phyloP scores from a whole-genome alignment of 2,113 vertebrate genomes.

The Anguilla japonica region DNA sequence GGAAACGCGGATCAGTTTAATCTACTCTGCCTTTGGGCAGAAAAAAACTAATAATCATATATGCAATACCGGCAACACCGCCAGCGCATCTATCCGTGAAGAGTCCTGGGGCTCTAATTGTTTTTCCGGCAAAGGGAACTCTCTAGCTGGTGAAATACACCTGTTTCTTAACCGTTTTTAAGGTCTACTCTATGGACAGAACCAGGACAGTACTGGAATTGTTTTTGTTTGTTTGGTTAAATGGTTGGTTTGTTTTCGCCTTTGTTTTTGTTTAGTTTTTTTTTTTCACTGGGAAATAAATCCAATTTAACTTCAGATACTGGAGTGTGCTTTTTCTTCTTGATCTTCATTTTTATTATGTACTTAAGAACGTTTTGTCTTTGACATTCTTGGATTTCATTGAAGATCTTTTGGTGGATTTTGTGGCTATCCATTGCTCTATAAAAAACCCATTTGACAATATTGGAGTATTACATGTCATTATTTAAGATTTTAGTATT shows the following conservation, averaged over 20 bases:
- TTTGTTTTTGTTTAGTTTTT: constrained; percentile 22
- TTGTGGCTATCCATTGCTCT: constrained; percentile 55
- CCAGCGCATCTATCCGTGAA: constrained; percentile 78
- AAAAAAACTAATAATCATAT: constrained; percentile 79
- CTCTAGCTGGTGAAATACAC: constrained; percentile 88
- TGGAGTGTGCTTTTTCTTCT: constrained; percentile 51
- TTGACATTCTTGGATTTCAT: constrained; percentile 64
- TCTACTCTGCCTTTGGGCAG: constrained; percentile 58
- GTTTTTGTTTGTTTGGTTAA: constrained; percentile 54
- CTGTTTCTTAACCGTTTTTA: constrained; percentile 97
- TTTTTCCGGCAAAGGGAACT: constrained; percentile 76
- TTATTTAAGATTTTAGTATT: constrained; percentile 74
- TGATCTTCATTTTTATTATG: constrained; percentile 66
- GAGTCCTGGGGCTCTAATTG: constrained; percentile 85
- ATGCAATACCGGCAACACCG: constrained; percentile 96
- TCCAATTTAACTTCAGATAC: constrained; percentile 82
- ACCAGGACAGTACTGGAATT: constrained; percentile 98
- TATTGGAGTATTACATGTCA: constrained; percentile 59
- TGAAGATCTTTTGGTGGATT: constrained; percentile 51
- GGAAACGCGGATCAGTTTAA: constrained; percentile 48
- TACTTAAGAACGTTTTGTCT: constrained; percentile 47
- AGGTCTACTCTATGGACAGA: constrained; percentile 96
- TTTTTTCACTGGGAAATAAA: constrained; percentile 80
- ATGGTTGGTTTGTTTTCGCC: no score
- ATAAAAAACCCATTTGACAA: constrained; percentile 63